Evolutionary conservation across 2,797 vertebrate genomes (phyloP), one percentile per base, ranked within the genome.

Genomic region (Gephyroberyx darwinii): DNA sequence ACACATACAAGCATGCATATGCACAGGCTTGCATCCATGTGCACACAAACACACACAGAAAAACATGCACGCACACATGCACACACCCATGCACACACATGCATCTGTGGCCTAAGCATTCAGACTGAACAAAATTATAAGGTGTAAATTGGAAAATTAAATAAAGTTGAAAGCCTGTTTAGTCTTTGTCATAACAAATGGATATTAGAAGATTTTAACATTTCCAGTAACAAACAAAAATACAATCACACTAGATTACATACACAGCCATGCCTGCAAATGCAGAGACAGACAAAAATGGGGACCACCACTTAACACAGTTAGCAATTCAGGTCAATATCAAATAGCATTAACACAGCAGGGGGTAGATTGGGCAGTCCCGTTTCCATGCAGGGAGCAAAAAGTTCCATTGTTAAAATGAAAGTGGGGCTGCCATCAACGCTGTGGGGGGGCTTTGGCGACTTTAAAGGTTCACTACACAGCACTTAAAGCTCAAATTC

Each of bases 271-370:
- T 17, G 22, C 35, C 39, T 33, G 65, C 26, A 60, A 68, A 6
- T 30, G 4, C 60, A 61, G 48, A 71, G 19, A 77, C 16, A 39
- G 22, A 54, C 26, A 65, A 52, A 16, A 69, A 60, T 70, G 47
- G 16, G 33, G 50, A 66, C 62, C 41, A 67, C n/a, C 67, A 26
- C 26, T 67, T 65, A 61, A 33, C 62, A 47, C 43, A 62, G 77
- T 68, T 35, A 61, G 70, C 67, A 77, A 70, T 71, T 73, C 5
- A 67, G 73, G 60, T 80, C 62, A 71, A 64, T 58, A 72, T 81
- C 33, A 82, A 76, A 77, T 14, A 59, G 65, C 60, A 83, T 71
- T 66, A 81, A 56, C 52, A 73, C 69, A 77, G 72, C 75, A 70
- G 74, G 73, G 26, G 35, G 78, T 16, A 22, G 31, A 52, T 5